These are phyloP conservation scores for Macropis europaea DNA, from an alignment of 2,888 invertebrate genomes.

Conservation along the genomic window DNA sequence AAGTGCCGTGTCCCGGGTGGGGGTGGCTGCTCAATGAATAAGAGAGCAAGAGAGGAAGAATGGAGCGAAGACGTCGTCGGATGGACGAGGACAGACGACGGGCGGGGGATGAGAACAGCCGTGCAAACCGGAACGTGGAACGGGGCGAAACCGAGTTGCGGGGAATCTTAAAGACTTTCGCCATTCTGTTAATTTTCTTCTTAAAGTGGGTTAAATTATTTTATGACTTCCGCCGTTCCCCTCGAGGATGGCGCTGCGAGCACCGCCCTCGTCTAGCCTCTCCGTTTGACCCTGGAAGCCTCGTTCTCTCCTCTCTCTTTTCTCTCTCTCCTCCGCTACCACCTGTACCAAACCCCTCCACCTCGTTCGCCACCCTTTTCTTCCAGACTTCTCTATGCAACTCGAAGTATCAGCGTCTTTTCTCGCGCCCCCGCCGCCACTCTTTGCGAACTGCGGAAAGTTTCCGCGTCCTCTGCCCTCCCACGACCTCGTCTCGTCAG, in stretches of 20 bases:
- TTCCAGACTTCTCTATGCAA: constrained; percentile 17
- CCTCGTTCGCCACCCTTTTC: constrained; percentile 5
- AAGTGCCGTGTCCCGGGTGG: constrained; percentile 70
- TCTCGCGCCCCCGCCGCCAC: not conserved
- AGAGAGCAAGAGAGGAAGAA: constrained; percentile 66
- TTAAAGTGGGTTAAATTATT: constrained; percentile 79
- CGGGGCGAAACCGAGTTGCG: constrained; percentile 63
- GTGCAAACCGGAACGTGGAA: constrained; percentile 45
- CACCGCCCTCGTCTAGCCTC: constrained; percentile 27
- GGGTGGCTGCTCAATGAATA: constrained; percentile 77
- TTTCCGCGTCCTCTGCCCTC: not conserved
- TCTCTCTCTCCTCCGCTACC: not conserved
- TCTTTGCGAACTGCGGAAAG: constrained; percentile 5
- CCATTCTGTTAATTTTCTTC: constrained; percentile 79
- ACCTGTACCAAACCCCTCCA: not conserved
- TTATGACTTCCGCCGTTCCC: constrained; percentile 70
- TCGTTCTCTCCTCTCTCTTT: constrained; percentile 12
- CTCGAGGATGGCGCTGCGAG: not conserved
- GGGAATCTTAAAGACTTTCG: constrained; percentile 78
- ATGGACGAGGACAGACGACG: constrained; percentile 44
- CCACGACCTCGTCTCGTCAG: constrained; percentile 30
- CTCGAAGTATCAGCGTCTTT: constrained; percentile 38
- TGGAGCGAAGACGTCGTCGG: constrained; percentile 39
- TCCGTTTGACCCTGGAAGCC: too few relatives aligned
- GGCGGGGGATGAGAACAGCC: constrained; percentile 49